Evolutionary conservation across 30 jellyfish, hydroid and myxozoan species (phyloP), one percentile per base, ranked within the genome.

Genomic region (Turritopsis rubra): DNA sequence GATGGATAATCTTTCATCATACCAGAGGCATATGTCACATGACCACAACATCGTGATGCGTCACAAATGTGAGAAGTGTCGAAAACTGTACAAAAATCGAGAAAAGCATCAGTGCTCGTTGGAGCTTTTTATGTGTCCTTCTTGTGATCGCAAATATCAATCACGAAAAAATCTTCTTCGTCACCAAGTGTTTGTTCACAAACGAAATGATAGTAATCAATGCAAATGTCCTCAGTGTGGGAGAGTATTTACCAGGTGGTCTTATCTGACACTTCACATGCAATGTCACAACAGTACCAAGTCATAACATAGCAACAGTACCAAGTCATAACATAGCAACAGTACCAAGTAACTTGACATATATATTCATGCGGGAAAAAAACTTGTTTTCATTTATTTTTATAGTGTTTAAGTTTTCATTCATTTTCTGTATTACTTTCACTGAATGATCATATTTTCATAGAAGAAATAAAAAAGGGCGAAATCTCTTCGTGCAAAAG

Each of bases 171-270:
- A 27, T n/a, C 77, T 68, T 19, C 30, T 1, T 17, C 77, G 77
- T 23, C 77, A 68, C 19, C 77, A 68, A 68, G 23, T 68, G 77
- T 19, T 68, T 68, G 31, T n/a, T 68, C 30, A 23, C 7, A 68
- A 68, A n/a, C 77, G 30, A 23, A 68, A 3, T 3, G 60, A 41
- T 41, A 41, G 60, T 3, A 41, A 41, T 13, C 77, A 17, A 19
- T 27, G 30, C 77, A 68, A 68, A 68, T 68, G 77, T 68, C 30
- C 30, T n/a, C 77, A 19, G 9, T 68, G 77, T 68, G 77, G 77
- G 30, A 68, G 30, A 68, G 8, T 23, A 9, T 68, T 68, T 27
- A 68, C 0, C 77, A 68, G 30, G 21, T n/a, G 8, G 21, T 68
- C 30, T 9, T 23, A 68, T 68, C 21, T 68, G 77, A 22, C 77